These are phyloP conservation scores for Coelogynopora nodosa DNA, from an alignment of 2,888 invertebrate species.

Conservation along the genomic window DNA sequence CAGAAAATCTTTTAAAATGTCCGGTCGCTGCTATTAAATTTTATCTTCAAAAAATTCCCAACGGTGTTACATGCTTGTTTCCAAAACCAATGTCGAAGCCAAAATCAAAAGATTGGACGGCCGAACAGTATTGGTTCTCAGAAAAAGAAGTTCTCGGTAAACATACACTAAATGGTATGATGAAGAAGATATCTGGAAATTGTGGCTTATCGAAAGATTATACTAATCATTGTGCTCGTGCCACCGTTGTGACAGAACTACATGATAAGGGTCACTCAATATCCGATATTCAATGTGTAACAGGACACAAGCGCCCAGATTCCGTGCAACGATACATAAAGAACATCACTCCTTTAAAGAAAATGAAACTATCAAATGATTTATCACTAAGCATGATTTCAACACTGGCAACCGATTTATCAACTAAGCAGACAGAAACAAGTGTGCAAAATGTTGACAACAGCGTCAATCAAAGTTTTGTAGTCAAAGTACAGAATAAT, in stretches of 20 bases:
- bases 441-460: too few species aligned
- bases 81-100: not conserved
- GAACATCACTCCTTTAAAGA: not conserved
- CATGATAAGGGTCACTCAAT: not conserved
- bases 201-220: not conserved
- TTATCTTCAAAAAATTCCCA: not conserved
- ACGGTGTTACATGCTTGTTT: not conserved
- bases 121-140: not conserved
- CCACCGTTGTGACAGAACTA: constrained; percentile 15
- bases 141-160: not conserved
- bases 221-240: not conserved
- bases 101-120: not conserved
- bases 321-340: not conserved
- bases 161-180: constrained; percentile 1
- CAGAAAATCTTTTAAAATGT: too few species aligned
- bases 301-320: not conserved
- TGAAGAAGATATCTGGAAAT: not conserved
- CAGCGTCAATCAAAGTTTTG: not conserved
- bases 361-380: not conserved
- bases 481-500: not conserved
- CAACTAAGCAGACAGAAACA: not conserved
- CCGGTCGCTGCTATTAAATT: not conserved
- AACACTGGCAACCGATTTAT: too few species aligned
- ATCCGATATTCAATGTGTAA: not conserved
- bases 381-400: not conserved